Base-by-base conservation (phyloP, 2,888 invertebrate genomes). In the Anaspis maculata region DNA sequence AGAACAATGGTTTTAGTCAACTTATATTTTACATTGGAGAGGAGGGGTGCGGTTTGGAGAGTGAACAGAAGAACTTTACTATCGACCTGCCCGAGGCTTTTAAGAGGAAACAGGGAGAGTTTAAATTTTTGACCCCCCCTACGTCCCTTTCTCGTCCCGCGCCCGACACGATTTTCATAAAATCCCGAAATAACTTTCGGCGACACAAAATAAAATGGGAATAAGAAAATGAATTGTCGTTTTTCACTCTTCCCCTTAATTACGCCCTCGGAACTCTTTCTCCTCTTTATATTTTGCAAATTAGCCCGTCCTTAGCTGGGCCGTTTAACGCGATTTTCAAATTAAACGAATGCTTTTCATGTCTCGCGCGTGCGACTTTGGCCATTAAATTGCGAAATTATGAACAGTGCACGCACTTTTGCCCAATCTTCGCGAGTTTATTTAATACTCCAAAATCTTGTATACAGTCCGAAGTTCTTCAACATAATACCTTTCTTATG, bases 171-270 rank as follows among this genome's bases (percentile, higher is more conserved):
- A 19, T 9, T 19, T 19, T 46, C 51, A 53, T 51, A 54, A 54
- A 55, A 54, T 54, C 55, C 45, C 35, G 52, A 51, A 56, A 55
- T 57, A 55, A 53, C 54, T 56, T 54, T 49, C 48, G 44, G 39
- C 51, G 56, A 54, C 55, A 57, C 48, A 49, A 49, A 54, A 56
- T 55, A 49, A 50, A 54, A 51, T 41, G 52, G 42, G 48, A 54
- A 52, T 49, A 56, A 53, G 56, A 55, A 54, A 57, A 56, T 51
- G 54, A 56, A 56, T 53, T 54, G 55, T 52, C 54, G 52, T 52
- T 52, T n/a, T 55, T 54, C 49, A 52, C 54, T 54, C 51, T 51
- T 46, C 49, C 45, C 45, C 45, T 51, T 54, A 52, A 55, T 55
- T 54, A 54, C 46, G 45, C 49, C 35, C 4, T n/a, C 30, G 29